These are phyloP conservation scores for Telenomus remus DNA, from an alignment of 1,140 invertebrate genomes.

Conservation along the genomic window DNA sequence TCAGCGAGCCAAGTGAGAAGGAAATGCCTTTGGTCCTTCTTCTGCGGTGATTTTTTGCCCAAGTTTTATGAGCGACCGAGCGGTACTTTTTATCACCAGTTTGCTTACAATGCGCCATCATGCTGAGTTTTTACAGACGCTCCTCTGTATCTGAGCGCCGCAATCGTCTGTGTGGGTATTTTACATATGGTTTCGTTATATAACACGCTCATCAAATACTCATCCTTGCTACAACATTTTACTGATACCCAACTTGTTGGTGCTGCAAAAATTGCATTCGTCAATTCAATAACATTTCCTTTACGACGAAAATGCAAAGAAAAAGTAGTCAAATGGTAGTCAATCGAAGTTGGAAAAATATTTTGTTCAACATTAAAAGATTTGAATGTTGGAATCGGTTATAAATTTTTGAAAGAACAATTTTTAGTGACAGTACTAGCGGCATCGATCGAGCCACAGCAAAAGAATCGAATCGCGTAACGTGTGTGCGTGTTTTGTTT, in stretches of 20 bases:
- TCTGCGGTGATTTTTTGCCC: constrained; percentile 58
- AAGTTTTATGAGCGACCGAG: constrained; percentile 63
- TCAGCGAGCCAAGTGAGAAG: constrained; percentile 19
- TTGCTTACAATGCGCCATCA: constrained; percentile 66
- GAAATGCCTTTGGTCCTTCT: constrained; percentile 47
- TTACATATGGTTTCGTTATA: constrained; percentile 64
- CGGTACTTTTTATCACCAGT: constrained; percentile 63
- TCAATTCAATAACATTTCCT: too few species aligned
- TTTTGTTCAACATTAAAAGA: too few species aligned
- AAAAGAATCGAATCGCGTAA: neutral
- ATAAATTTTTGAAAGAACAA: too few species aligned
- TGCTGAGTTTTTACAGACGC: constrained; percentile 60
- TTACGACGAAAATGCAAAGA: too few species aligned
- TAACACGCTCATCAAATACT: constrained; percentile 33
- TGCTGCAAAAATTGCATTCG: too few species aligned
- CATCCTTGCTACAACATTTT: constrained; percentile 26
- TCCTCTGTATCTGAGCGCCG: constrained; percentile 53
- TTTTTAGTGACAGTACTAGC: too few species aligned
- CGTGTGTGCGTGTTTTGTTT: constrained; percentile 38
- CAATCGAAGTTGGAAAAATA: too few species aligned
- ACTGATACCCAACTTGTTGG: neutral
- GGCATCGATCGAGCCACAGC: too few species aligned
- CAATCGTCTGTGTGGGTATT: constrained; percentile 66
- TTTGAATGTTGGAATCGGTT: too few species aligned
- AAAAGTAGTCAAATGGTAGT: too few species aligned